Evolutionary conservation across 2,888 invertebrate species (phyloP).

Genomic region (Nomada fabriciana): DNA sequence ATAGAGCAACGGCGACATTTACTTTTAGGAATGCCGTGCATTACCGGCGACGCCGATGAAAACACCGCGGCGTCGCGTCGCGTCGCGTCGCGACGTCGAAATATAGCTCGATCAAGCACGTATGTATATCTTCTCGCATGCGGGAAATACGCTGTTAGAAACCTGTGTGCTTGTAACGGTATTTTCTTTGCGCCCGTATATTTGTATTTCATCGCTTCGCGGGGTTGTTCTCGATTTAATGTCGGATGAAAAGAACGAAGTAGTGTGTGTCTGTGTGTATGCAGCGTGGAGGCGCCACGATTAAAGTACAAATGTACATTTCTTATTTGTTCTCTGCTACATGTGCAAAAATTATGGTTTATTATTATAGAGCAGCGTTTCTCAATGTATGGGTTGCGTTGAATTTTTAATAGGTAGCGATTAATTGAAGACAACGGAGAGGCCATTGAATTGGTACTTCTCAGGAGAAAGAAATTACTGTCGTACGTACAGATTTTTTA

Average conservation of each 20-base stretch:
- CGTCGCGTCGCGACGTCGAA: slow-evolving; percentile 10
- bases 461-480: no score
- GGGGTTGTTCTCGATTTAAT: slow-evolving; percentile 1
- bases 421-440: no score
- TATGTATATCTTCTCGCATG: slow-evolving; percentile 10
- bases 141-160: slow-evolving; percentile 33
- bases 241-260: neutral
- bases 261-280: neutral
- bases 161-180: neutral
- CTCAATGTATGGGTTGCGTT: no score
- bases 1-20: slow-evolving; percentile 59
- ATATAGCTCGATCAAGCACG: slow-evolving; percentile 30
- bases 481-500: no score
- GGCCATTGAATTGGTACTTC: no score
- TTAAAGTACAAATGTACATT: neutral
- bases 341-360: no score
- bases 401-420: no score
- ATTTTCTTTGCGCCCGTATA: neutral
- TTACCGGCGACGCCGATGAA: slow-evolving; percentile 48
- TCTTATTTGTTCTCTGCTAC: neutral
- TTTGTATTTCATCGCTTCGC: neutral
- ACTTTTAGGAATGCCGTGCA: slow-evolving; percentile 59
- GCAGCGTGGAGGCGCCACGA: neutral
- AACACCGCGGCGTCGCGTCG: slow-evolving; percentile 28
- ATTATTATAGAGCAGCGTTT: no score